Evolutionary conservation across 2,113 vertebrate genomes (phyloP).

Genomic region (Balaenoptera acutorostrata): DNA sequence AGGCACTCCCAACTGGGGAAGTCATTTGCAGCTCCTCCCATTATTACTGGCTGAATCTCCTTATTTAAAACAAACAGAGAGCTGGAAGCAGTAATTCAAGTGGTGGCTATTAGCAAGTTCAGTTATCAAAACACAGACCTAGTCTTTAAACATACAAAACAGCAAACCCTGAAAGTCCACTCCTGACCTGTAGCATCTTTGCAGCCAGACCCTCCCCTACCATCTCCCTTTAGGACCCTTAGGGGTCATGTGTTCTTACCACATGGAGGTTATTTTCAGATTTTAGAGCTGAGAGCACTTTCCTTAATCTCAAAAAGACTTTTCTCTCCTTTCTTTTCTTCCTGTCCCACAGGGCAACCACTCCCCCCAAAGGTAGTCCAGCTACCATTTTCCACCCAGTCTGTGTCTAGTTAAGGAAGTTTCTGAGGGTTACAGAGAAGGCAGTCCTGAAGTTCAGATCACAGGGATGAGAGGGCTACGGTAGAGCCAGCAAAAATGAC

Average conservation of each 20-base stretch:
- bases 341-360: not conserved
- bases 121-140: conserved; percentile 60
- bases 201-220: not conserved
- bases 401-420: not conserved
- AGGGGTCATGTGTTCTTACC: not conserved
- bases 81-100: conserved; percentile 37
- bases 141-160: conserved; percentile 45
- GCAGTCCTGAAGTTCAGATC: not conserved
- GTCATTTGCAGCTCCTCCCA: conserved; percentile 45
- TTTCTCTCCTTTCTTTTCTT: not conserved
- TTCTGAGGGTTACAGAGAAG: not conserved
- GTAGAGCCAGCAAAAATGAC: not conserved
- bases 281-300: not conserved
- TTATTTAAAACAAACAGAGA: conserved; percentile 65
- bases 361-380: not conserved
- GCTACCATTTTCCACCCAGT: not conserved
- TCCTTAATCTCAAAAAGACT: not conserved
- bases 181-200: conserved; percentile 26
- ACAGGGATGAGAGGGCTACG: not conserved
- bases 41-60: conserved; percentile 43
- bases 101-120: conserved; percentile 55
- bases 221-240: not conserved
- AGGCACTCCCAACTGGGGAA: conserved; percentile 18
- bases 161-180: not conserved
- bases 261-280: conserved; percentile 9